Evolutionary conservation across 2,797 vertebrate species (phyloP).

Genomic region (Mareca strepera): DNA sequence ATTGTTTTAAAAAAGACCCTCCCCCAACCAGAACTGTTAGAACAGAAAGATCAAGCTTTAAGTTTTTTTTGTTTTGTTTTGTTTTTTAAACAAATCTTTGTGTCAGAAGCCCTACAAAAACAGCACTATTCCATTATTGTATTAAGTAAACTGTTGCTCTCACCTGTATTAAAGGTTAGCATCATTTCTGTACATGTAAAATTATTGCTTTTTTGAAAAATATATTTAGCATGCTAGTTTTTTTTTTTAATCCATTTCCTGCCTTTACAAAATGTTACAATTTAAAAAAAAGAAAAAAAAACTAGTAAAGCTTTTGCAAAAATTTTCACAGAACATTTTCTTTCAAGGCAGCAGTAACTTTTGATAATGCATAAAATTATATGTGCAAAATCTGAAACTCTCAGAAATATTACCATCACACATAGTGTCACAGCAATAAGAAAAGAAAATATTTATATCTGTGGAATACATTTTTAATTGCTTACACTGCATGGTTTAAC

Average conservation of each 20-base stretch:
- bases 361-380: slow-evolving; percentile 85
- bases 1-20: slow-evolving; percentile 75
- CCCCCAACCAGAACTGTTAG: slow-evolving; percentile 76
- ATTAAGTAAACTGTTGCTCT: slow-evolving; percentile 85
- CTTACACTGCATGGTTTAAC: slow-evolving; percentile 77
- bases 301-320: slow-evolving; percentile 88
- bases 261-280: slow-evolving; percentile 86
- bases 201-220: slow-evolving; percentile 89
- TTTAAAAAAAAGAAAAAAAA: slow-evolving; percentile 76
- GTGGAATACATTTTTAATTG: slow-evolving; percentile 75
- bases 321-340: slow-evolving; percentile 82
- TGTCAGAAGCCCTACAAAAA: slow-evolving; percentile 82
- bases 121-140: slow-evolving; percentile 72
- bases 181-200: slow-evolving; percentile 86
- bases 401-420: slow-evolving; percentile 79
- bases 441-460: slow-evolving; percentile 77
- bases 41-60: slow-evolving; percentile 80
- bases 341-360: slow-evolving; percentile 87
- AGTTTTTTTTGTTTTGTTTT: slow-evolving; percentile 32
- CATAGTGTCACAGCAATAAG: slow-evolving; percentile 79
- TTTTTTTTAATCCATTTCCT: slow-evolving; percentile 76
- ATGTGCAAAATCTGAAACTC: slow-evolving; percentile 84
- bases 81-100: slow-evolving; percentile 73
- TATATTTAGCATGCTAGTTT: slow-evolving; percentile 84
- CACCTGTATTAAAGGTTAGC: slow-evolving; percentile 83